These are phyloP conservation scores for Spodoptera exigua DNA, from an alignment of 2,888 invertebrate genomes.

Conservation along the genomic window DNA sequence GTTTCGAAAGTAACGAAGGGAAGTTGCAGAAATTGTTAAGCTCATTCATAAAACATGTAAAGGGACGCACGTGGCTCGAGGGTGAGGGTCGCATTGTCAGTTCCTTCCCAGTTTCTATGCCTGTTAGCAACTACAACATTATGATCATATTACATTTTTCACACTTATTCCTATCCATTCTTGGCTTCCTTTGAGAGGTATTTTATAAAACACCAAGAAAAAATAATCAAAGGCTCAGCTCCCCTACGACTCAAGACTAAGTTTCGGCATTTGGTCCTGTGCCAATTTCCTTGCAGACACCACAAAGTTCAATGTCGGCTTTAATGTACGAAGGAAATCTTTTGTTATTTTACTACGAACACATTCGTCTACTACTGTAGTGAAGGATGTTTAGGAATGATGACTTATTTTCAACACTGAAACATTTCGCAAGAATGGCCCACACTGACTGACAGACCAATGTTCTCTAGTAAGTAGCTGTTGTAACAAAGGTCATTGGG, in stretches of 20 bases:
- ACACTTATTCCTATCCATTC: constrained; percentile 31
- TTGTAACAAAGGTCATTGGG: constrained; percentile 85
- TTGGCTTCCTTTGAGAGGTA: constrained; percentile 4
- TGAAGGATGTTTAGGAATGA: constrained; percentile 29
- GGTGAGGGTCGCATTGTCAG: constrained; percentile 67
- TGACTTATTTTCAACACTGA: constrained; percentile 49
- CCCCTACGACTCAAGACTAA: constrained; percentile 51
- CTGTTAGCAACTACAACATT: constrained; percentile 41
- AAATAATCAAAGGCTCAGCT: constrained; percentile 40
- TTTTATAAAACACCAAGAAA: constrained; percentile 22
- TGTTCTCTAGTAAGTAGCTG: constrained; percentile 69
- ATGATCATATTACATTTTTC: constrained; percentile 37
- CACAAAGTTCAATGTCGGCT: constrained; percentile 82
- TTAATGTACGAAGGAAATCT: constrained; percentile 54
- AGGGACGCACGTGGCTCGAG: constrained; percentile 72
- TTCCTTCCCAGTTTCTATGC: constrained; percentile 57
- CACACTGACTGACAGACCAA: constrained; percentile 54
- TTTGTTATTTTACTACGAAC: constrained; percentile 52
- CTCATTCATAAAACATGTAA: constrained; percentile 82
- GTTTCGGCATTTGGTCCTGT: constrained; percentile 74
- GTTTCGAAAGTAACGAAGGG: constrained; percentile 71
- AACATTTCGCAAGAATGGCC: constrained; percentile 48
- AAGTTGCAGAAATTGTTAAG: constrained; percentile 71
- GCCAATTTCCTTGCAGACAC: constrained; percentile 78
- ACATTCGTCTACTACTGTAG: constrained; percentile 34